Percentiles rank a stretch among this genome's conserved stretches.
These are phyloP conservation scores for Phycodurus eques DNA, from an alignment of 2,113 vertebrate genomes.

Conservation along the genomic window DNA sequence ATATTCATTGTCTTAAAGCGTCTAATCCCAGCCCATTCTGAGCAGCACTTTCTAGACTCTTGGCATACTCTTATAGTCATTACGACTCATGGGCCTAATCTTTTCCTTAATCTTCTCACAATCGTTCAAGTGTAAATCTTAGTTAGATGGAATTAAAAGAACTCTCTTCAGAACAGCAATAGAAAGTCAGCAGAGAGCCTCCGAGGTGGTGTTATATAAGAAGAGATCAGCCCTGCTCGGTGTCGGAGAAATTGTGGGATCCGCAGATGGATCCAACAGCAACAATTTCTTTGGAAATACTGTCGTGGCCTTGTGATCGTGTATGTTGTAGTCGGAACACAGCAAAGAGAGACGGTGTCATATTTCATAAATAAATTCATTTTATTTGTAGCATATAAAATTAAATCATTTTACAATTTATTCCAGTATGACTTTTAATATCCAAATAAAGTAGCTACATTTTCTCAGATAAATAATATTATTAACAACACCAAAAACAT, in stretches of 20 bases:
- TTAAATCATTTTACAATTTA: conserved; percentile 99
- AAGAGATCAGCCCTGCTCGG: conserved; percentile 39
- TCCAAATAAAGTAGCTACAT: conserved; percentile 89
- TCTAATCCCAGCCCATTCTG: conserved; percentile 72
- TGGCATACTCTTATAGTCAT: conserved; percentile 82
- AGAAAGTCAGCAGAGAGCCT: conserved; percentile 50
- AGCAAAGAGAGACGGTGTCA: conserved; percentile 43
- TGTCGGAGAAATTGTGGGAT: conserved; percentile 46
- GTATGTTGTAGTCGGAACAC: conserved; percentile 19
- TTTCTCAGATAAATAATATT: conserved; percentile 94
- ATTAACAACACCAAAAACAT: conserved; percentile 76
- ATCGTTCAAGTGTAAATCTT: conserved; percentile 84
- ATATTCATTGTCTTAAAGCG: conserved; percentile 47
- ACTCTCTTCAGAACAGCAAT: conserved; percentile 65
- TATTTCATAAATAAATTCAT: conserved; percentile 99
- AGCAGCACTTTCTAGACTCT: conserved; percentile 87
- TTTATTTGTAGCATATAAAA: conserved; percentile 99
- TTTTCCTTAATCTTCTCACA: conserved; percentile 69
- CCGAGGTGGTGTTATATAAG: conserved; percentile 59
- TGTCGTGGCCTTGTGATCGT: conserved; percentile 2
- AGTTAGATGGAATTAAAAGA: conserved; percentile 81
- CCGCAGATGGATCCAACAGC: conserved; percentile 46
- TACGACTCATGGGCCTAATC: conserved; percentile 85
- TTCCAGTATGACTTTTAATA: conserved; percentile 97
- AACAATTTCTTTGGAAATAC: conserved; percentile 3